These are phyloP conservation scores for Eubasilissa splendida DNA, from an alignment of 2,888 invertebrate species.

Conservation along the genomic window DNA sequence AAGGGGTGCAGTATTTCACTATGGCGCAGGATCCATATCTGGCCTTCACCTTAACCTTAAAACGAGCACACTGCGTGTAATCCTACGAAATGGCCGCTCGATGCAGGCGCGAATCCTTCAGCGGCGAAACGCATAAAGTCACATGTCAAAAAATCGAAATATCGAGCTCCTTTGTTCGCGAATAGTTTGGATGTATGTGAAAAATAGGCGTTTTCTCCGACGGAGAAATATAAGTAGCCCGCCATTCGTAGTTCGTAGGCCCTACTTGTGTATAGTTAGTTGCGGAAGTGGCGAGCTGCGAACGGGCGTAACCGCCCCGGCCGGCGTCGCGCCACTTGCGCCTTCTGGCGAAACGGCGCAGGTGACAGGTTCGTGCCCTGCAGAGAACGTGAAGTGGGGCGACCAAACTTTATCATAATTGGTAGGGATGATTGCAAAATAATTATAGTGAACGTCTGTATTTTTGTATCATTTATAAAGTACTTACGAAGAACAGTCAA, in stretches of 20 bases:
- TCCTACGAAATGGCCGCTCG: background rate
- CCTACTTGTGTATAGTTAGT: slow-evolving; percentile 12
- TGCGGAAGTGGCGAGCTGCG: background rate
- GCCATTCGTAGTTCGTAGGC: slow-evolving; percentile 14
- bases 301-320: slow-evolving; percentile 22
- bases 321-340: background rate
- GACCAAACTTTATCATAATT: slow-evolving; percentile 7
- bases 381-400: slow-evolving; percentile 21
- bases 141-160: slow-evolving; percentile 1
- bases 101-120: background rate
- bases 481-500: background rate
- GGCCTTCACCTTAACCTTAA: slow-evolving; percentile 40
- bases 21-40: slow-evolving; percentile 36
- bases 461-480: background rate
- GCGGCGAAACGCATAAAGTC: background rate
- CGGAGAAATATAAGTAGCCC: background rate
- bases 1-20: slow-evolving; percentile 24
- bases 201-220: slow-evolving; percentile 23
- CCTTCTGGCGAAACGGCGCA: background rate
- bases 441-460: too few species aligned
- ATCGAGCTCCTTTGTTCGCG: slow-evolving; percentile 39
- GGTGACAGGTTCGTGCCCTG: slow-evolving; percentile 6
- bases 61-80: slow-evolving; percentile 1
- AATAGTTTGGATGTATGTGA: slow-evolving; percentile 16
- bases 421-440: background rate